A percentile compares a stretch with the other conserved stretches of the same genome.
Evolutionary conservation across 1,140 invertebrate genomes (phyloP).

Genomic region (Drosophila murphyi): DNA sequence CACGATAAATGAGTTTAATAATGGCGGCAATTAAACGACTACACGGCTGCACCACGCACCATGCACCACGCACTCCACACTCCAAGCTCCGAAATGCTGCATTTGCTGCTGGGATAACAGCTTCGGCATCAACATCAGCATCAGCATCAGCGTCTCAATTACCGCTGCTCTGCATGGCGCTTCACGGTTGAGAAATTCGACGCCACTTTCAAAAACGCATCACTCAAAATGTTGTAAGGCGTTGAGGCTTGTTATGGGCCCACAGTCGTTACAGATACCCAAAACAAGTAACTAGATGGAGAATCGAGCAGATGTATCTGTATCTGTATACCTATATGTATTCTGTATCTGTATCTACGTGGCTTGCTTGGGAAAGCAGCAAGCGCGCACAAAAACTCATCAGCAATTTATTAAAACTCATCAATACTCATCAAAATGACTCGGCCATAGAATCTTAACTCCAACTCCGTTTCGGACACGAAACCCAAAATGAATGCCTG

Average conservation of each 20-base stretch:
- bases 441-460: slow-evolving; percentile 33
- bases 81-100: slow-evolving; percentile 11
- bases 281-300: slow-evolving; percentile 38
- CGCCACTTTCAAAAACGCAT: slow-evolving; percentile 83
- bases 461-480: slow-evolving; percentile 20
- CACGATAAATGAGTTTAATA: slow-evolving; percentile 84
- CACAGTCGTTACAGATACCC: slow-evolving; percentile 47
- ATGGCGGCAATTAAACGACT: slow-evolving; percentile 82
- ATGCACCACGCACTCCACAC: slow-evolving; percentile 24
- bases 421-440: slow-evolving; percentile 82
- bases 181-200: slow-evolving; percentile 82
- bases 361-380: slow-evolving; percentile 45
- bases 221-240: slow-evolving; percentile 71
- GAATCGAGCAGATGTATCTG: slow-evolving; percentile 19
- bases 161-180: slow-evolving; percentile 79
- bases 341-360: background rate
- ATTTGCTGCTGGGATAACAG: slow-evolving; percentile 16
- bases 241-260: slow-evolving; percentile 60
- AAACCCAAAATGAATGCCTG: slow-evolving; percentile 64
- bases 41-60: slow-evolving; percentile 62
- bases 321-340: slow-evolving; percentile 17
- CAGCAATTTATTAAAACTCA: slow-evolving; percentile 83
- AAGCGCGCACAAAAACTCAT: slow-evolving; percentile 66
- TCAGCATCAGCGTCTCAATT: slow-evolving; percentile 76
- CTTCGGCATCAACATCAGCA: slow-evolving; percentile 27